phyloP scores from a whole-genome alignment of 2,888 invertebrate species.

The Campoplex capitator region DNA sequence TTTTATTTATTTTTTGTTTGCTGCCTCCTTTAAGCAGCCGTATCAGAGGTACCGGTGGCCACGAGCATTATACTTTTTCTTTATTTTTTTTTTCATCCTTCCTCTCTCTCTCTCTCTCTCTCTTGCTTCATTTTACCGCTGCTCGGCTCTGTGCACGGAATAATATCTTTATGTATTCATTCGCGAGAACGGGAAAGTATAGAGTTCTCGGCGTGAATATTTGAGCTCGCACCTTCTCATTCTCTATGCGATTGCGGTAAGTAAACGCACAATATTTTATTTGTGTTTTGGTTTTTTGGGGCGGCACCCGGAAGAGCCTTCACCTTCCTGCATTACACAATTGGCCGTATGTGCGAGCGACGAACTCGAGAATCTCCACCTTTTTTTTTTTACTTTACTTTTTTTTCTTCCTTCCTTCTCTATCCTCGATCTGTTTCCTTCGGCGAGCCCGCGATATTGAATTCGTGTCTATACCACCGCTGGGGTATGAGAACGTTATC shows the following conservation, averaged over 20 bases:
- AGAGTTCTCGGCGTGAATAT: neutral
- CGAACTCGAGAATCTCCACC: constrained; percentile 72
- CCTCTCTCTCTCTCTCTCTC: constrained; percentile 23
- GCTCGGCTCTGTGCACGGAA: constrained; percentile 54
- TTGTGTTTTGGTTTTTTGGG: constrained; percentile 84
- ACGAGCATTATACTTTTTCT: constrained; percentile 63
- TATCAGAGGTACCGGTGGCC: constrained; percentile 72
- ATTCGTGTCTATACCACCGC: neutral
- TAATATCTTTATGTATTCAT: constrained; percentile 61
- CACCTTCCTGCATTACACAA: constrained; percentile 72
- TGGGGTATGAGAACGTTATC: constrained; percentile 34
- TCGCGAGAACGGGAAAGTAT: constrained; percentile 39
- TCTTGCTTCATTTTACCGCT: constrained; percentile 39
- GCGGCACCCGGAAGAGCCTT: constrained; percentile 80
- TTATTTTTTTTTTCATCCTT: constrained; percentile 47
- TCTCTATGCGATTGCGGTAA: constrained; percentile 73
- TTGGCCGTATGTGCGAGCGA: constrained; percentile 74
- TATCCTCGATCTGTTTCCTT: constrained; percentile 44
- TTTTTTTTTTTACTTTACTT: constrained; percentile 39
- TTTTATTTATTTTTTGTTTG: constrained; percentile 63
- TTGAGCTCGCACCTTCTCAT: constrained; percentile 69
- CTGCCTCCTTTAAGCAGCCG: constrained; percentile 75
- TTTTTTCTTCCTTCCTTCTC: constrained; percentile 66
- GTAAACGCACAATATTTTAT: constrained; percentile 75
- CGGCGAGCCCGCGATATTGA: constrained; percentile 16